Percentiles rank a stretch among this genome's conserved stretches.
phyloP scores from a whole-genome alignment of 2,113 vertebrate genomes.

The Hucho hucho region DNA sequence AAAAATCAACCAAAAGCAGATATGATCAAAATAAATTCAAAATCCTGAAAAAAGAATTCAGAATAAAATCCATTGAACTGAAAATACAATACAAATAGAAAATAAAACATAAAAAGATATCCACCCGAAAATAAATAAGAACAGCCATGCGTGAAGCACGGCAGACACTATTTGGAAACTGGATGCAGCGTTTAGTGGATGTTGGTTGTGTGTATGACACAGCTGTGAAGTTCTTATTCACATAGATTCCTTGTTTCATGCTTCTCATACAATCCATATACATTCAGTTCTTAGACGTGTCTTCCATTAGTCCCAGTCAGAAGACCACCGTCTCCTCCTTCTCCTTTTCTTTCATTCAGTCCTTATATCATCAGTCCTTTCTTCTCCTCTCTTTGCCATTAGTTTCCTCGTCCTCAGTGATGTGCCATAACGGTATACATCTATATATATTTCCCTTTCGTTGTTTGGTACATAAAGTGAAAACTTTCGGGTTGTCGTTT shows the following conservation, averaged over 20 bases:
- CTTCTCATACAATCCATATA: slow-evolving; percentile 74
- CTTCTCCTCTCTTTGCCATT: neutral
- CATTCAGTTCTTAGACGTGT: slow-evolving; percentile 61
- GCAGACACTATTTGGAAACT: slow-evolving; percentile 75
- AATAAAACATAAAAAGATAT: slow-evolving; percentile 70
- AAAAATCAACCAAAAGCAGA: slow-evolving; percentile 26
- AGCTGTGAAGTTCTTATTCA: slow-evolving; percentile 56
- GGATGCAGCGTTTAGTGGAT: slow-evolving; percentile 74
- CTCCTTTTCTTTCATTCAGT: neutral
- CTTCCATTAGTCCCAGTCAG: slow-evolving; percentile 42
- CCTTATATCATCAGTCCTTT: slow-evolving; percentile 10
- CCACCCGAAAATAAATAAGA: slow-evolving; percentile 64
- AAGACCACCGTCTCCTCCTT: slow-evolving; percentile 26
- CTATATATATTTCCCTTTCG: slow-evolving; percentile 37
- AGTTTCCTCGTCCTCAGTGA: slow-evolving; percentile 35
- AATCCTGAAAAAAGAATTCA: slow-evolving; percentile 32
- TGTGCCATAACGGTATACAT: slow-evolving; percentile 39
- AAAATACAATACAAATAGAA: slow-evolving; percentile 9
- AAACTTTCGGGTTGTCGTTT: slow-evolving; percentile 47
- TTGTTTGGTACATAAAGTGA: slow-evolving; percentile 63
- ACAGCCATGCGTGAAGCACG: slow-evolving; percentile 74
- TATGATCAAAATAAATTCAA: slow-evolving; percentile 47
- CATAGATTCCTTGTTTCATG: slow-evolving; percentile 76
- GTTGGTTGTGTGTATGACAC: slow-evolving; percentile 65
- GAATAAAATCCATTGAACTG: slow-evolving; percentile 7